Evolutionary conservation across 1,140 invertebrate genomes (phyloP).

Genomic region (Lethrus apterus): DNA sequence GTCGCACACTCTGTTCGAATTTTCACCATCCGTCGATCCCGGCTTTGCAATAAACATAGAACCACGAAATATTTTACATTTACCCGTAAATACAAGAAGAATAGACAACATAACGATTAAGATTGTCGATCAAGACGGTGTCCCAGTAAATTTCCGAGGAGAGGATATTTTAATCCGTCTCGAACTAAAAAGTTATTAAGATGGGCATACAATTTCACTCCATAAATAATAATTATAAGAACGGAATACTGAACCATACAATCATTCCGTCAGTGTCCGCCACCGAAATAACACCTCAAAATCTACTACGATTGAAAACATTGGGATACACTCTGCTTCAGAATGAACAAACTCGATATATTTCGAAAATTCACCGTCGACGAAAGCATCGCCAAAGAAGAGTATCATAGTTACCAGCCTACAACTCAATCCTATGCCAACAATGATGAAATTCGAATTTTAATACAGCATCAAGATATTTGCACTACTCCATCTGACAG

Average conservation of each 20-base stretch:
- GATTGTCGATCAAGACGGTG: slow-evolving; percentile 19
- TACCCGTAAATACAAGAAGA: slow-evolving; percentile 9
- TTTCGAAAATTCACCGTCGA: background rate
- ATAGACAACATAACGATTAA: slow-evolving; percentile 18
- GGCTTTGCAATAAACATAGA: slow-evolving; percentile 17
- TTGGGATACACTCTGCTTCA: background rate
- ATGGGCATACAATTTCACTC: background rate
- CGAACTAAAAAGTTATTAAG: slow-evolving; percentile 11
- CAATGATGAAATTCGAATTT: slow-evolving; percentile 26
- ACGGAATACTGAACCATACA: background rate
- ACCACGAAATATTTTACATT: slow-evolving; percentile 18
- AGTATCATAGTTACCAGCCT: slow-evolving; percentile 21
- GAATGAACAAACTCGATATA: background rate
- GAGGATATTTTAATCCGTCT: slow-evolving; percentile 18
- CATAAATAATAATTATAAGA: background rate
- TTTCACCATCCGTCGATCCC: slow-evolving; percentile 15
- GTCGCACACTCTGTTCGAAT: slow-evolving; percentile 20
- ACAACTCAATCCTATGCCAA: slow-evolving; percentile 15
- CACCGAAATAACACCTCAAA: background rate
- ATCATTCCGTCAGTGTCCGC: background rate
- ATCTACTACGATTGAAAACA: background rate
- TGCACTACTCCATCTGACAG: slow-evolving; percentile 22
- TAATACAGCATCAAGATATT: slow-evolving; percentile 23
- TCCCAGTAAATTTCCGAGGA: slow-evolving; percentile 20
- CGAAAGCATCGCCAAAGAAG: background rate